Conservation (phyloP, 2,888 invertebrate genomes). For the Melitaea athalia region DNA sequence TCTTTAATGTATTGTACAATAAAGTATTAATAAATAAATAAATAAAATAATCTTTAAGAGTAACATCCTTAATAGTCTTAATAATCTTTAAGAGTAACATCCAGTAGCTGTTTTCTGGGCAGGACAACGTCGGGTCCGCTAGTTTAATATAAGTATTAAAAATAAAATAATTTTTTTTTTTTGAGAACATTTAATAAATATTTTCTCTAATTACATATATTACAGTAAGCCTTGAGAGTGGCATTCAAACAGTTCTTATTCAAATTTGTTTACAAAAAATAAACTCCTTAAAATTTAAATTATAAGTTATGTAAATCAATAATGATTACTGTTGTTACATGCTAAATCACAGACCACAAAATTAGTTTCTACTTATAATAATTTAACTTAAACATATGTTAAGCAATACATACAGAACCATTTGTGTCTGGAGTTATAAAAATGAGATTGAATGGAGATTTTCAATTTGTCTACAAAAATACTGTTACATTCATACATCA, state of each 20-base stretch:
- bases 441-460: conserved; percentile 30
- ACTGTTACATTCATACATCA: conserved; percentile 20
- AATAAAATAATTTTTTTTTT: background rate
- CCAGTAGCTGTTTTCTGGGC: too few species aligned
- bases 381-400: conserved; percentile 29
- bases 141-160: too few species aligned
- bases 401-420: conserved; percentile 13
- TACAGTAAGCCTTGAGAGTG: background rate
- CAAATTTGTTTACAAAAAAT: background rate
- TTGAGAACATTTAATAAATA: conserved; percentile 11
- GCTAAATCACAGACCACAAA: conserved; percentile 46
- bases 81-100: too few species aligned
- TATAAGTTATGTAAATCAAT: conserved; percentile 5
- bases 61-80: too few species aligned
- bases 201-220: conserved; percentile 5
- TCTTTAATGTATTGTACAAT: too few species aligned
- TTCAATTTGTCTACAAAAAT: conserved; percentile 16
- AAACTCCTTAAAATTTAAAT: background rate
- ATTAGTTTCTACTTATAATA: conserved; percentile 38
- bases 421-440: conserved; percentile 16
- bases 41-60: too few species aligned
- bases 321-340: conserved; percentile 25
- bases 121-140: too few species aligned
- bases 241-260: background rate
- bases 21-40: too few species aligned